Evolutionary conservation across 2,888 invertebrate genomes (phyloP), one percentile per base, ranked within the genome.

Genomic region (Drosophila histrio): DNA sequence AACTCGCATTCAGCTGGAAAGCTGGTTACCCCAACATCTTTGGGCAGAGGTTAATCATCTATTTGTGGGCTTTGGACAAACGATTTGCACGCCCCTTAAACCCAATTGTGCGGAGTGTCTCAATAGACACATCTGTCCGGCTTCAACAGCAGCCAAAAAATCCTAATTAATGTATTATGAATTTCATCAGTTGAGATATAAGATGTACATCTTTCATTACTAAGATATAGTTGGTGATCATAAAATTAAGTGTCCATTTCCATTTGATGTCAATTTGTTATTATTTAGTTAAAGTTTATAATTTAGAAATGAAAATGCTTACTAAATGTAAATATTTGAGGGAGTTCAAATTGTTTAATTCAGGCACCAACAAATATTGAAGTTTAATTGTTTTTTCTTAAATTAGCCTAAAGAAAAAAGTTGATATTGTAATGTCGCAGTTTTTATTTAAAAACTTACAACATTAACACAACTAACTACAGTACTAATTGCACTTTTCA

Each of bases 61-160:
- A 2, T 93, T 99, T 69, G 99, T 99, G 8, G 99, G 99, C 4
- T 99, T 99, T 93, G 99, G 99, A 0, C 99, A 99, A 92, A 97
- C 97, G 54, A 95, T 96, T 63, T 99, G 99, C 91, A 92, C 94
- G 54, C 96, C 99, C 0, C 91, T 95, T 0, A 94, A 93, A 46
- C 99, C 99, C 0, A 94, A 94, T 75, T 99, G 99, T 91, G 90
- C 89, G 6, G 93, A 94, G 52, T 99, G 99, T 90, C 92, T 97
- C 13, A 98, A 98, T 91, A 93, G 93, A 69, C 90, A 94, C 17
- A 93, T 98, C 39, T 99, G 99, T 90, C 98, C 98, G 3, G 50
- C 81, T 2, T 34, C 68, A 21, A 17, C 21, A 13, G 17, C 49
- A 9, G 2, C 17, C 13, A 72, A 57, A 6, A 72, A 63, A 47